phyloP scores from a whole-genome alignment of 2,888 invertebrate species.

The Drosophila percnosoma region DNA sequence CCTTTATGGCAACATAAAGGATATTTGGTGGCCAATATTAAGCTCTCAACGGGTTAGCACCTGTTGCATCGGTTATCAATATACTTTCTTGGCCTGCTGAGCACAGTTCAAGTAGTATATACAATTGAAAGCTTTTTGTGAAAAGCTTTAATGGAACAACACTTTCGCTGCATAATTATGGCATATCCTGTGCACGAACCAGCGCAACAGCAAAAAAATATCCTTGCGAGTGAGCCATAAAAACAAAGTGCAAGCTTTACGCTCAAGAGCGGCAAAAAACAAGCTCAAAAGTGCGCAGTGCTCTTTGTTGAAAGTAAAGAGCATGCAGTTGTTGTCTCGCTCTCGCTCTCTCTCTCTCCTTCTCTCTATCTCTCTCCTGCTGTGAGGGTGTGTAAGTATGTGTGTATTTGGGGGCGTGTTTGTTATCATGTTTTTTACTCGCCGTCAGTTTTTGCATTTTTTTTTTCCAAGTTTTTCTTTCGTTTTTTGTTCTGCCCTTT shows the following conservation, averaged over 20 bases:
- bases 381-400: constrained; percentile 10
- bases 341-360: constrained; percentile 4
- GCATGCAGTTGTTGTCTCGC: constrained; percentile 17
- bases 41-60: constrained; percentile 26
- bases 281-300: constrained; percentile 34
- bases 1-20: constrained; percentile 46
- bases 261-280: constrained; percentile 43
- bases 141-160: constrained; percentile 38
- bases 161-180: constrained; percentile 59
- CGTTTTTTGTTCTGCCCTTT: constrained; percentile 30
- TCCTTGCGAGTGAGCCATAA: constrained; percentile 49
- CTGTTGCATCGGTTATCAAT: constrained; percentile 45
- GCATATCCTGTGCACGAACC: constrained; percentile 75
- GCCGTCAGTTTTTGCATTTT: constrained; percentile 38
- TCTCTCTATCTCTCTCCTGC: neutral
- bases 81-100: neutral
- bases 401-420: constrained; percentile 69
- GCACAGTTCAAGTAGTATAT: neutral
- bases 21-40: constrained; percentile 20
- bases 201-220: constrained; percentile 45
- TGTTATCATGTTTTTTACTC: constrained; percentile 70
- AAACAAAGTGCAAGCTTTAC: constrained; percentile 38
- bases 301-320: constrained; percentile 51
- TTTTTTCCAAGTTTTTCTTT: constrained; percentile 35
- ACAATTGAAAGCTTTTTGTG: constrained; percentile 34